phyloP scores from a whole-genome alignment of 2,888 invertebrate genomes.

The Megastigmus dorsalis region DNA sequence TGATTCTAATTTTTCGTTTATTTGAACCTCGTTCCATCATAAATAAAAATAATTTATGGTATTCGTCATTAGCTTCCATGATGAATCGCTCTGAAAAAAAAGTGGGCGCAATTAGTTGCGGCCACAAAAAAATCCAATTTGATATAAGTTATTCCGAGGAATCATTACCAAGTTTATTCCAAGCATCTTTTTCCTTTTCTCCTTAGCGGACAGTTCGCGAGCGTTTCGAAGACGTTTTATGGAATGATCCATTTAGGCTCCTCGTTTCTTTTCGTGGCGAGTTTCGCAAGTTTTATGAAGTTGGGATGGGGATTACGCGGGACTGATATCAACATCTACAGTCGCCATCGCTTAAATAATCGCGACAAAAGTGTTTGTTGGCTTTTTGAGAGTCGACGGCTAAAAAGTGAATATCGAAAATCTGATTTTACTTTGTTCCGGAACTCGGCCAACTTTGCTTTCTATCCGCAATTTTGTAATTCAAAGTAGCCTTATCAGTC shows the following conservation, averaged over 20 bases:
- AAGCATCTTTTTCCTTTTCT: not conserved
- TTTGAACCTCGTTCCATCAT: too few relatives aligned
- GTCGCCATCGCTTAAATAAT: conserved; percentile 28
- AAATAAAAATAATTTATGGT: too few relatives aligned
- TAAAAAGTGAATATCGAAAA: conserved; percentile 38
- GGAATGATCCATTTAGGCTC: conserved; percentile 38
- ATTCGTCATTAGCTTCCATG: too few relatives aligned
- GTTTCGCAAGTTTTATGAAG: conserved; percentile 40
- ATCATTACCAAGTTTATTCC: too few relatives aligned
- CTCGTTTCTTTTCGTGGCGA: not conserved
- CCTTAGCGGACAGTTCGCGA: too few relatives aligned
- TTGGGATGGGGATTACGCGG: conserved; percentile 13
- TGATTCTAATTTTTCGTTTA: too few relatives aligned
- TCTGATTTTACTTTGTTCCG: too few relatives aligned
- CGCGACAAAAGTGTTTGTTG: not conserved
- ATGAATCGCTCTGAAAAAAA: too few relatives aligned
- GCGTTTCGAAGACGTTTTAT: conserved; percentile 8
- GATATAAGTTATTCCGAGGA: too few relatives aligned
- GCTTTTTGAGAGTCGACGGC: too few relatives aligned
- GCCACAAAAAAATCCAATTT: too few relatives aligned
- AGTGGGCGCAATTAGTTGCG: too few relatives aligned
- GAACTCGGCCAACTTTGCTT: conserved; percentile 27
- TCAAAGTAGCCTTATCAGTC: conserved; percentile 24
- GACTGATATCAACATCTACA: conserved; percentile 36
- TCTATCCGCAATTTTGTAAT: conserved; percentile 11